These are phyloP conservation scores for Mimumesa dahlbomi DNA, from an alignment of 2,888 invertebrate genomes.

Conservation along the genomic window DNA sequence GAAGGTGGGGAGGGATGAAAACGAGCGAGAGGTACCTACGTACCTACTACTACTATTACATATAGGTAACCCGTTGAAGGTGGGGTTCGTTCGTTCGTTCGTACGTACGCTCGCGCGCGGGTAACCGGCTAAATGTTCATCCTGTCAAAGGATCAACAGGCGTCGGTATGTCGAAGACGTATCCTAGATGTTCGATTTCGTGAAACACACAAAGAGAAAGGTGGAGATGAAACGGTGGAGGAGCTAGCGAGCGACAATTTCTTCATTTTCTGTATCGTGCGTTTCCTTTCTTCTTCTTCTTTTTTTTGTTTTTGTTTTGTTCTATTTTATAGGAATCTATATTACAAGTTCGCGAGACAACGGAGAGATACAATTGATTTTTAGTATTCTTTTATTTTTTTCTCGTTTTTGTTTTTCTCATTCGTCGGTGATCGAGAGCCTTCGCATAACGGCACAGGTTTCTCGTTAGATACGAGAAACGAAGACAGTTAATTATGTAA, in stretches of 20 bases:
- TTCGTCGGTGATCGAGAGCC: too few relatives aligned
- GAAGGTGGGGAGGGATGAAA: constrained; percentile 26
- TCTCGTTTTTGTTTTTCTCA: too few relatives aligned
- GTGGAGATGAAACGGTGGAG: constrained; percentile 8
- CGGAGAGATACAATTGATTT: too few relatives aligned
- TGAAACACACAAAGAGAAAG: constrained; percentile 31
- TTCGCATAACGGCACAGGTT: constrained; percentile 25
- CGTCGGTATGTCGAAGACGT: constrained; percentile 65
- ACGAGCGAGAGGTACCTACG: constrained; percentile 25
- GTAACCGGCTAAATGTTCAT: constrained; percentile 20
- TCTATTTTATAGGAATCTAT: too few relatives aligned
- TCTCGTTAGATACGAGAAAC: constrained; percentile 12
- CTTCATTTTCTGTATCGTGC: too few relatives aligned
- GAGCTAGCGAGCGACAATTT: not conserved
- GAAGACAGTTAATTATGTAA: constrained; percentile 1
- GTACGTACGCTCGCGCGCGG: not conserved
- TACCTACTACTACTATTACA: too few relatives aligned
- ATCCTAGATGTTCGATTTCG: constrained; percentile 55
- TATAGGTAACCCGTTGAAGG: too few relatives aligned
- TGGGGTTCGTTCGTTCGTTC: too few relatives aligned
- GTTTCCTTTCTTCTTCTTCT: constrained; percentile 18
- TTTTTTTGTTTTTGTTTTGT: too few relatives aligned
- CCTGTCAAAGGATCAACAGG: constrained; percentile 69
- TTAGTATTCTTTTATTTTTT: not conserved
- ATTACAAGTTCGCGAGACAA: too few relatives aligned